A percentile compares a stretch with the other conserved stretches of the same genome.
phyloP scores from a whole-genome alignment of 2,888 invertebrate species.

The Synergus itoensis region DNA sequence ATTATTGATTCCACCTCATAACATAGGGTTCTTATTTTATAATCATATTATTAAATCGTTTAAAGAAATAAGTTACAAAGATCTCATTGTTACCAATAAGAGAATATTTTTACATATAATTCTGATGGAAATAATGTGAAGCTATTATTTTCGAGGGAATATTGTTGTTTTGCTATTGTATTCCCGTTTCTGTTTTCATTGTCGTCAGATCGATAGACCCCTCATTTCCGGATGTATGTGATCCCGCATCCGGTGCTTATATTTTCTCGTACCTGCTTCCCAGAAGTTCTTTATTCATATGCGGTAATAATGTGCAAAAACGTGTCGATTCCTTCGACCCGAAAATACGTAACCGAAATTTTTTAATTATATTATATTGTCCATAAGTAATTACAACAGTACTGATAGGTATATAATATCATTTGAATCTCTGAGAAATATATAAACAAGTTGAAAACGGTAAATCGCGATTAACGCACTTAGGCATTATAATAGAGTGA shows the following conservation, averaged over 20 bases:
- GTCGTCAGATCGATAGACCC: conserved; percentile 34
- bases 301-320: conserved; percentile 7
- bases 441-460: background rate
- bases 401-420: too few relatives aligned
- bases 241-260: conserved; percentile 41
- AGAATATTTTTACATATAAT: background rate
- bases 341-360: background rate
- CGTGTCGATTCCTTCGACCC: background rate
- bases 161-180: conserved; percentile 37
- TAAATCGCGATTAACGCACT: background rate
- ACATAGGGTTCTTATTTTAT: background rate
- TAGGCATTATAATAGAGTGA: background rate
- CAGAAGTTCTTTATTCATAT: conserved; percentile 30
- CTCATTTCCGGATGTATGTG: conserved; percentile 40
- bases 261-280: conserved; percentile 36
- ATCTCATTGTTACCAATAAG: background rate
- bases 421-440: background rate
- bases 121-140: conserved; percentile 3
- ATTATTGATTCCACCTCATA: background rate
- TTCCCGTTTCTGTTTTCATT: conserved; percentile 18
- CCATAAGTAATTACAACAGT: too few relatives aligned
- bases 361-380: background rate
- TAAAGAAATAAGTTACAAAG: background rate
- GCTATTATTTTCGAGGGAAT: conserved; percentile 22
- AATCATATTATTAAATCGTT: background rate